phyloP scores from a whole-genome alignment of 2,113 vertebrate genomes.

The Jacana jacana region DNA sequence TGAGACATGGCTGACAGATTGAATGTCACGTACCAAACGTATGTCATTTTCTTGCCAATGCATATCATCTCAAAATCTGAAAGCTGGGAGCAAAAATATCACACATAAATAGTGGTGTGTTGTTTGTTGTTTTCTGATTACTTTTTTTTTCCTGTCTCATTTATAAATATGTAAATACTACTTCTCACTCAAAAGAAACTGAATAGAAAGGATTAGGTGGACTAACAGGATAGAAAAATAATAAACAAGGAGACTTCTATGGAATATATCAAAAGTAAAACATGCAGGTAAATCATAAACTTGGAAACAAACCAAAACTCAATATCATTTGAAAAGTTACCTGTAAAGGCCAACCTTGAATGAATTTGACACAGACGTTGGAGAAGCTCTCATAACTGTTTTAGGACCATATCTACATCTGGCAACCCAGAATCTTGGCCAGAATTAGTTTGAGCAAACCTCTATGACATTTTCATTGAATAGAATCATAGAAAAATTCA shows the following conservation, averaged over 20 bases:
- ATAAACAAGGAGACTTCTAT: not conserved
- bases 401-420: not conserved
- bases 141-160: fast-evolving
- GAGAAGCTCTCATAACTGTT: not conserved
- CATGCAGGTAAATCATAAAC: not conserved
- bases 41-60: not conserved
- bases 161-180: not conserved
- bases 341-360: not conserved
- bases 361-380: not conserved
- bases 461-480: not conserved
- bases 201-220: not conserved
- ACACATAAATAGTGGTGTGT: not conserved
- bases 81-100: not conserved
- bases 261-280: not conserved
- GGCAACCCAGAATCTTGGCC: not conserved
- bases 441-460: not conserved
- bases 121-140: not conserved
- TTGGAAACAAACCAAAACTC: not conserved
- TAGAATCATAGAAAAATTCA: no score
- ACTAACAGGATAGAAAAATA: not conserved
- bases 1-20: not conserved
- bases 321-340: not conserved
- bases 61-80: not conserved
- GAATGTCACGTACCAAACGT: not conserved
- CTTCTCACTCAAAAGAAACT: not conserved